phyloP scores from a whole-genome alignment of 2,888 invertebrate genomes.

The Drosophila colorata region DNA sequence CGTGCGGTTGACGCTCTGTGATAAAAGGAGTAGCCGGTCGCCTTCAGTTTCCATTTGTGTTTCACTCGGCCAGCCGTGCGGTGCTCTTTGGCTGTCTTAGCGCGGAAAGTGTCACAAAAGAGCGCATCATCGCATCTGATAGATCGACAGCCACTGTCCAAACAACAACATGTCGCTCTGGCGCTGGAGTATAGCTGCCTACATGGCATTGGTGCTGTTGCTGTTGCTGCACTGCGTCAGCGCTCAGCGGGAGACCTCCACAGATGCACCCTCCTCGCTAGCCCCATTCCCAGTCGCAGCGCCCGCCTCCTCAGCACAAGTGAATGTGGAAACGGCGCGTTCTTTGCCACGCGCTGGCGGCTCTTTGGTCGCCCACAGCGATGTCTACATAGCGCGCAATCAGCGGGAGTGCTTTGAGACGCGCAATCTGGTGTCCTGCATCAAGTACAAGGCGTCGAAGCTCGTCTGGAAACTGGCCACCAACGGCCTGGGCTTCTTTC shows the following conservation, averaged over 20 bases:
- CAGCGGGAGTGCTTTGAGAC: conserved; percentile 81
- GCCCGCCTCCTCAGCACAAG: background rate
- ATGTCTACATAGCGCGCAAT: conserved; percentile 81
- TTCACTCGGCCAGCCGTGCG: conserved; percentile 66
- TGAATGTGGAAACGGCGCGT: conserved; percentile 4
- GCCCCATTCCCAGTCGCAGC: background rate
- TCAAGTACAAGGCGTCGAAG: conserved; percentile 83
- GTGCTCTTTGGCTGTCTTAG: conserved; percentile 35
- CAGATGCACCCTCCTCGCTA: conserved; percentile 9
- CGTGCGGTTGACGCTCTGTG: conserved; percentile 42
- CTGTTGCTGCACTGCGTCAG: conserved; percentile 47
- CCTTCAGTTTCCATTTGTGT: conserved; percentile 71
- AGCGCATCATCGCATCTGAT: background rate
- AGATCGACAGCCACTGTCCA: conserved; percentile 1
- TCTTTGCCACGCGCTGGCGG: conserved; percentile 33
- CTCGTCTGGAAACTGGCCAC: conserved; percentile 83
- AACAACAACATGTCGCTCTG: conserved; percentile 37
- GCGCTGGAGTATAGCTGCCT: conserved; percentile 45
- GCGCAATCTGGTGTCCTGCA: conserved; percentile 81
- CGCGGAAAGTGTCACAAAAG: conserved; percentile 8
- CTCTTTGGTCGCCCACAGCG: conserved; percentile 63
- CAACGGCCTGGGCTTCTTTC: conserved; percentile 82
- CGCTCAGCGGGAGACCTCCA: conserved; percentile 24
- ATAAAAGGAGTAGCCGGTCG: conserved; percentile 72
- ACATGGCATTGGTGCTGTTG: conserved; percentile 53